Base-by-base conservation (phyloP, 2,797 vertebrate species). In the Tauraco hartlaubi region DNA sequence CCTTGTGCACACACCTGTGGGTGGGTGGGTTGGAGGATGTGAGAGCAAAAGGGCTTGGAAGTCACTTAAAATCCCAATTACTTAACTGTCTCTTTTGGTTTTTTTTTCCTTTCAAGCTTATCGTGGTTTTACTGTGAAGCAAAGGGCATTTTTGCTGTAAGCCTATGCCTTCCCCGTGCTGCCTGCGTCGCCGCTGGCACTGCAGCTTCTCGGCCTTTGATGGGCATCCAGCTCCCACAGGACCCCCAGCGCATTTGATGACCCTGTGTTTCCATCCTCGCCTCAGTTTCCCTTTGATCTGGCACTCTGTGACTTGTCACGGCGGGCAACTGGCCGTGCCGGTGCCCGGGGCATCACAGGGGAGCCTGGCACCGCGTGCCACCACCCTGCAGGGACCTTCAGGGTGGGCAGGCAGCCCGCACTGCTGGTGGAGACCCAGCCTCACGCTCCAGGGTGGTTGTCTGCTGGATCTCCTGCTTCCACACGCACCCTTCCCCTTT, bases 241-340 rank as follows among this genome's bases (percentile, higher is more conserved):
- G 33, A 48, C 14, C 33, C 41, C 31, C 2, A 1, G 33, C 1
- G 6, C 51, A 39, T 83, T 85, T 61, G 63, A 15, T 44, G 61
- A 23, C 28, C 31, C 49, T 2, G 0, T 2, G 6, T 66, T 41
- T 31, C 67, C 56, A 35, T 26, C 43, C 44, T 23, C 12, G 21
- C 76, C 91, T 94, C 88, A 79, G 76, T 93, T 85, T 88, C 76
- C 64, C 68, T 93, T 64, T 59, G 69, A 29, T 35, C n/a, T 31
- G 46, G 13, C 8, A 1, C 67, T 52, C 43, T 15, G 52, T 2
- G 9, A 37, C 43, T 41, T 15, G 9, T 37, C 73, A 46, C 4
- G 3, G 51, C 0, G 1, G 69, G 44, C 4, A 3, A 7, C 13
- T 2, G 1, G 28, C 52, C 4, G 0, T 43, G 54, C 29, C 0